Evolutionary conservation across 2,888 invertebrate genomes (phyloP), one percentile per base, ranked within the genome.

Genomic region (Pristionchus fissidentatus): DNA sequence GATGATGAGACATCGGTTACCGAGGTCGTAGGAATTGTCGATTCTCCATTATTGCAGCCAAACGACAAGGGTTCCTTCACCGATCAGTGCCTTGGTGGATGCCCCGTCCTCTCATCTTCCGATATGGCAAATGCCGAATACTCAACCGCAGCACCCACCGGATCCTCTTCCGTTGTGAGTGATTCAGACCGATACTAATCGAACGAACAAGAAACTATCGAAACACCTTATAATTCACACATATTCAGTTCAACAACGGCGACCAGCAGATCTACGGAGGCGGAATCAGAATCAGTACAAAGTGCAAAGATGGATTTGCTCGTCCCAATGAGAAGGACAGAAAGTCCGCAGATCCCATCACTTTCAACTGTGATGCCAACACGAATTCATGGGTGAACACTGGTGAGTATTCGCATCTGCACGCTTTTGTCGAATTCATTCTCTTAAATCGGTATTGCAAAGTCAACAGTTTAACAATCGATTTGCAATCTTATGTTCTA

Each of bases 261-360:
- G 38, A 81, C 10, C 62, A 81, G 26, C 43, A 66, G 26, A 46
- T 81, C 43, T 81, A 49, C 26, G 29, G 29, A 3, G 81, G n/a
- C 7, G 38, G 38, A 29, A 35, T 49, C 43, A 29, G 66, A 41
- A 60, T 81, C 1, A 46, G 43, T 22, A 81, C 66, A 7, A 41
- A 66, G 29, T 81, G 81, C 66, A 81, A 81, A 43, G 43, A 43
- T 32, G 79, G 79, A 41, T 79, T 38, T 49, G 79, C 57, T 10
- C 35, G 79, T 26, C 79, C 57, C 38, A 79, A 79, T 35, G 79
- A 55, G 15, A 29, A 15, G 8, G 79, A 79, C 38, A 55, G 79
- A 26, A 57, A 79, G n/a, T 62, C 62, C 26, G 26, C 19, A 13
- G 79, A 79, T 41, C 79, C 79, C 13, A 79, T 38, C 26, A 57